These are phyloP conservation scores for Epinephelus coioides DNA, from an alignment of 2,797 vertebrate genomes.

Conservation along the genomic window DNA sequence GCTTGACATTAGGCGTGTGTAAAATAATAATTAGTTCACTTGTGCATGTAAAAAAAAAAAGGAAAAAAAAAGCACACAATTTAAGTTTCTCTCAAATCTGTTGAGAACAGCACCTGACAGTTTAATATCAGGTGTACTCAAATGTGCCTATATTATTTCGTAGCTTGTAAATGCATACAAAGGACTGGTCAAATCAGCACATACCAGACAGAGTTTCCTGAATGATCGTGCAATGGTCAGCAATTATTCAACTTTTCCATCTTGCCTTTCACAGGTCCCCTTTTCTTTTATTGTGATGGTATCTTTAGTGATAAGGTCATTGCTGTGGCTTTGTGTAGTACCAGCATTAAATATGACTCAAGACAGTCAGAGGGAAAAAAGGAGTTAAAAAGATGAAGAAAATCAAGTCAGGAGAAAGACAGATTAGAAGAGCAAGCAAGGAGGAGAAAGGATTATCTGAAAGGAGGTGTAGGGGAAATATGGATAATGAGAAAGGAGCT, in stretches of 20 bases:
- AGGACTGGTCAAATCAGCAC: neutral
- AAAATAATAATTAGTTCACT: constrained; percentile 10
- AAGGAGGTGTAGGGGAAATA: neutral
- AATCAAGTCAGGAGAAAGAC: neutral
- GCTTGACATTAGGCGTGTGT: neutral
- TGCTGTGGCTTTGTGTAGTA: neutral
- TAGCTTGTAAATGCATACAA: neutral
- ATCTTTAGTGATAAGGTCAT: neutral
- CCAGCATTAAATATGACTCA: neutral
- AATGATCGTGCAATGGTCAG: neutral
- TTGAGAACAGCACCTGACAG: neutral
- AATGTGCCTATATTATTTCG: neutral
- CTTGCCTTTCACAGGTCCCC: neutral
- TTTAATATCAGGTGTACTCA: too few relatives aligned
- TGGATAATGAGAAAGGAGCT: neutral
- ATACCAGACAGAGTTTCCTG: neutral
- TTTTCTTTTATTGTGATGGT: neutral
- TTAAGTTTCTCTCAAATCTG: neutral
- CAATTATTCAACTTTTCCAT: neutral
- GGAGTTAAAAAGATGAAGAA: neutral
- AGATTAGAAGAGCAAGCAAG: neutral
- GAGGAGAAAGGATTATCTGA: neutral
- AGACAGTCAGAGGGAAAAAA: neutral
- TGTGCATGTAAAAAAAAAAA: too few relatives aligned
- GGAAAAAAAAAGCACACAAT: neutral